Percentiles rank a stretch among this genome's conserved stretches.
Evolutionary conservation across 2,797 vertebrate genomes (phyloP).

Genomic region (Microctenopoma stevenorrisi): DNA sequence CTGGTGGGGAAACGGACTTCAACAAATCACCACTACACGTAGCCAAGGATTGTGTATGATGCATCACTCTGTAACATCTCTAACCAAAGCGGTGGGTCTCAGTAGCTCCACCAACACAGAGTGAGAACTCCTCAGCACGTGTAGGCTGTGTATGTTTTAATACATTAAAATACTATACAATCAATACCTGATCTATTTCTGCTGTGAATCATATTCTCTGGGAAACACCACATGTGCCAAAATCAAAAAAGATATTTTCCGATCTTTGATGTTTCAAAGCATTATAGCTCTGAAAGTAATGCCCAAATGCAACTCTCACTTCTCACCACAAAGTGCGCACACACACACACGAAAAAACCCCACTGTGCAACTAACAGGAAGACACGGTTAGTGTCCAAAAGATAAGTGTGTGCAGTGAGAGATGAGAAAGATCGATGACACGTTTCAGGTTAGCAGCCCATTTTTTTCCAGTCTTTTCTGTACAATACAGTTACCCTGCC

Average conservation of each 20-base stretch:
- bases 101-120: too few relatives aligned
- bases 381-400: constrained; percentile 30
- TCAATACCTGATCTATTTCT: too few relatives aligned
- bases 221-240: background rate
- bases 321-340: constrained; percentile 6
- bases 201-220: too few relatives aligned
- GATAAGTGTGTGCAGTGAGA: constrained; percentile 47
- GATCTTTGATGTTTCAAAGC: constrained; percentile 13
- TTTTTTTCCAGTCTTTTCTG: background rate
- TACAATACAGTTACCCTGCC: background rate
- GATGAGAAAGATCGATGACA: constrained; percentile 36
- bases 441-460: constrained; percentile 26
- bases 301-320: background rate
- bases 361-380: constrained; percentile 49
- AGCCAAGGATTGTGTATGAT: too few relatives aligned
- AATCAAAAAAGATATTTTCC: constrained; percentile 22
- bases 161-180: too few relatives aligned
- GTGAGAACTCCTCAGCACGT: too few relatives aligned
- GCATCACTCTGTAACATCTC: too few relatives aligned
- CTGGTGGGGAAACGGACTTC: too few relatives aligned
- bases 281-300: background rate
- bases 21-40: too few relatives aligned
- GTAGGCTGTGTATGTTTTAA: too few relatives aligned
- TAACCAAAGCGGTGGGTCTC: too few relatives aligned
- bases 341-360: background rate